These are phyloP conservation scores for Pelochelys cantorii DNA, from an alignment of 2,797 vertebrate genomes.

Conservation along the genomic window DNA sequence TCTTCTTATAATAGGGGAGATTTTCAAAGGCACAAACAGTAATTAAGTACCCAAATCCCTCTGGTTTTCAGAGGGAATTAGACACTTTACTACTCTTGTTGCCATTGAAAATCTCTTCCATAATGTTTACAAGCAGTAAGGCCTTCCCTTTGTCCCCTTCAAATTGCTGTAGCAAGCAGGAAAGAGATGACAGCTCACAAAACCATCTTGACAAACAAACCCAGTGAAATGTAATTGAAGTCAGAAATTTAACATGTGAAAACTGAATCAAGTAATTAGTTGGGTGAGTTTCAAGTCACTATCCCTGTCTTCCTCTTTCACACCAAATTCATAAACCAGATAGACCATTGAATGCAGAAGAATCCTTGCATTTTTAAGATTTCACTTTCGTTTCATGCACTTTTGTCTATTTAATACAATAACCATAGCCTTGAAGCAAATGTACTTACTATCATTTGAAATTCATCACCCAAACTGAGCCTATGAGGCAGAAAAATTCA, in stretches of 20 bases:
- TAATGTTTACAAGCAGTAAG: neutral
- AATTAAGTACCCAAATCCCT: neutral
- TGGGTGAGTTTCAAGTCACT: neutral
- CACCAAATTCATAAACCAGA: neutral
- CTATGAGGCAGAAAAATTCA: neutral
- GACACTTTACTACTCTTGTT: neutral
- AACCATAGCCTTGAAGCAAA: neutral
- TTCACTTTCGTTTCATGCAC: neutral
- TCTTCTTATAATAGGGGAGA: neutral
- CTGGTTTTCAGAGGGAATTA: neutral
- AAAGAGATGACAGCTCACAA: neutral
- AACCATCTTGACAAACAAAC: neutral
- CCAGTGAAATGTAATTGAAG: neutral
- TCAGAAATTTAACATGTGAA: neutral
- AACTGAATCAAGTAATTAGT: neutral
- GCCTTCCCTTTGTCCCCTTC: neutral
- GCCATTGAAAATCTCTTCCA: fast-evolving
- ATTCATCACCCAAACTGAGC: neutral
- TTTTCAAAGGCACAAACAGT: neutral
- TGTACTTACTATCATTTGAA: neutral
- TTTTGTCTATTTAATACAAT: neutral
- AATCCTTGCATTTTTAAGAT: neutral
- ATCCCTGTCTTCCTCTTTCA: fast-evolving
- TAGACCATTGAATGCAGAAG: neutral
- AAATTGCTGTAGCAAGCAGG: neutral